These are phyloP conservation scores for Triplophysa dalaica DNA, from an alignment of 2,113 vertebrate species.

Conservation along the genomic window DNA sequence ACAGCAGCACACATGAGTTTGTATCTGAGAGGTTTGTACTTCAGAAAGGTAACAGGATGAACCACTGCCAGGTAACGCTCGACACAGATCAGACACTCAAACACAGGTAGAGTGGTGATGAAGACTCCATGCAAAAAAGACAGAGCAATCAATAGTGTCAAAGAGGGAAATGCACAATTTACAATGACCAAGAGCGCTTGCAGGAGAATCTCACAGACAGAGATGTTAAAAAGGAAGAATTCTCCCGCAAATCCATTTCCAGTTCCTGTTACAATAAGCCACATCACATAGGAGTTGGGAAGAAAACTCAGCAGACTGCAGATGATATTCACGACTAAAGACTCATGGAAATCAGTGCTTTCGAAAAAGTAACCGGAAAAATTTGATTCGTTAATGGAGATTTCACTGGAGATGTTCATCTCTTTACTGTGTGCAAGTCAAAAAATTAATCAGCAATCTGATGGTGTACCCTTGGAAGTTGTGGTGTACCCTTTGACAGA, in stretches of 20 bases:
- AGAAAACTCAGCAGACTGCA: conserved; percentile 13
- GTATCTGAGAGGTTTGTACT: conserved; percentile 40
- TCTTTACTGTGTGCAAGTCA: background rate
- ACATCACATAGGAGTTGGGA: conserved; percentile 28
- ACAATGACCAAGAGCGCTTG: too few relatives aligned
- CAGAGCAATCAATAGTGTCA: too few relatives aligned
- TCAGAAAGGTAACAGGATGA: conserved; percentile 31
- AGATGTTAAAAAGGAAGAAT: conserved; percentile 32
- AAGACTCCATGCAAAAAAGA: background rate
- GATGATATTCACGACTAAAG: background rate
- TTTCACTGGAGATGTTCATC: conserved; percentile 34
- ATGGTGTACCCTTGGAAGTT: too few relatives aligned
- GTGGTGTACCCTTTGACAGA: too few relatives aligned
- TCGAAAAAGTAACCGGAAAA: background rate
- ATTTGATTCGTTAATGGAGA: background rate
- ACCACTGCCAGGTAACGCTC: conserved; percentile 2
- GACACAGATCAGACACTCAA: background rate
- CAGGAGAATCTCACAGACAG: background rate
- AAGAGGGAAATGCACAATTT: too few relatives aligned
- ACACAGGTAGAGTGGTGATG: conserved; percentile 13
- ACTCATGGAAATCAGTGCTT: background rate
- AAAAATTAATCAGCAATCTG: too few relatives aligned
- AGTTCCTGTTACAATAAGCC: conserved; percentile 34
- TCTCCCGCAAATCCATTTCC: conserved; percentile 19
- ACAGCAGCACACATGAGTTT: conserved; percentile 25